Evolutionary conservation across 1,140 invertebrate species (phyloP).

Genomic region (Zaprionus kolodkinae): DNA sequence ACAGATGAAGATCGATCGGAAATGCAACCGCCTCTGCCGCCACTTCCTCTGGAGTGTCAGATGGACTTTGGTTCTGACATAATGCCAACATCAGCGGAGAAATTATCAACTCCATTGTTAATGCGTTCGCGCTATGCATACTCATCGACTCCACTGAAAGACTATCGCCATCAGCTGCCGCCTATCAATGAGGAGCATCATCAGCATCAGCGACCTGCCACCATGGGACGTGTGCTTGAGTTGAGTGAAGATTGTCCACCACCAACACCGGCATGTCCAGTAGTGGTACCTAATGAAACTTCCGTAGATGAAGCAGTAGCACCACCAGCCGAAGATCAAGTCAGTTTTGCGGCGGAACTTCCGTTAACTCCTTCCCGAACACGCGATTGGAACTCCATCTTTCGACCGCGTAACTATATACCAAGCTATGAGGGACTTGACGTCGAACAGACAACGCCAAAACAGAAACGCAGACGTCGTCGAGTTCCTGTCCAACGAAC

Average conservation of each 20-base stretch:
- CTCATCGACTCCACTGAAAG: constrained; percentile 39
- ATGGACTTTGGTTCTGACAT: not conserved
- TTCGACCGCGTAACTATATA: constrained; percentile 32
- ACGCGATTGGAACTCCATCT: constrained; percentile 46
- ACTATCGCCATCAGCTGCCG: constrained; percentile 42
- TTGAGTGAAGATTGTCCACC: constrained; percentile 14
- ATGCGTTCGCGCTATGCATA: constrained; percentile 6
- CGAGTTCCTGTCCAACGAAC: not conserved
- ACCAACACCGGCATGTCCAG: not conserved
- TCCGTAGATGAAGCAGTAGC: not conserved
- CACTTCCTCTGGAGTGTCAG: not conserved
- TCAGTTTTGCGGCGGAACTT: not conserved
- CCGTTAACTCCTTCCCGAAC: not conserved
- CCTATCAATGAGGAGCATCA: constrained; percentile 57
- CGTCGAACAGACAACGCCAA: not conserved
- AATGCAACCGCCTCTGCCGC: not conserved
- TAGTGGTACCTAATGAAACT: not conserved
- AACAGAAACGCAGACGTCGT: constrained; percentile 10
- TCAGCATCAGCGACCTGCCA: not conserved
- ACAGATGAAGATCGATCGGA: constrained; percentile 5
- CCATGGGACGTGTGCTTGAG: constrained; percentile 29
- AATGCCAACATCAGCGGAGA: not conserved
- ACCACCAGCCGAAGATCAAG: not conserved
- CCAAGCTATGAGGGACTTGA: constrained; percentile 23
- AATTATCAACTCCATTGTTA: not conserved